Evolutionary conservation across 2,113 vertebrate genomes (phyloP).

Genomic region (Tenrec ecaudatus): DNA sequence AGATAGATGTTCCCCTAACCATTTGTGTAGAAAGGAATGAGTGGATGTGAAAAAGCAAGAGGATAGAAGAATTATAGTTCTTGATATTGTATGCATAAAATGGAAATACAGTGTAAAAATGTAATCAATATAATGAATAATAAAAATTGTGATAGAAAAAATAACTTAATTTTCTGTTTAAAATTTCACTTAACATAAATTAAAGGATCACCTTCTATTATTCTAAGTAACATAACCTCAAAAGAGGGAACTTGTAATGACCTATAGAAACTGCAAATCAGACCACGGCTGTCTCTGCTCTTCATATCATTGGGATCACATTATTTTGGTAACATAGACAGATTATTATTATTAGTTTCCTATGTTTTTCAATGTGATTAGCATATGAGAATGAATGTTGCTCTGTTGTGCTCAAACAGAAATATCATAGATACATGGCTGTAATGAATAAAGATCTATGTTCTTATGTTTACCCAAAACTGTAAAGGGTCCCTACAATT

Average conservation of each 20-base stretch:
- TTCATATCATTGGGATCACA: conserved; percentile 3
- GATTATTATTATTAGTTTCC: background rate
- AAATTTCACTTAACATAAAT: background rate
- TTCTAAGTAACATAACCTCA: background rate
- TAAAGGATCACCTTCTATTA: background rate
- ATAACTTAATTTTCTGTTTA: background rate
- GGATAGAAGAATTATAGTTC: background rate
- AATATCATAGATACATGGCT: background rate
- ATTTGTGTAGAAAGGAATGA: no score
- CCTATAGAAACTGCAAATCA: background rate
- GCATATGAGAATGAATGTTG: background rate
- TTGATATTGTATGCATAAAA: background rate
- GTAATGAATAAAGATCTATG: background rate
- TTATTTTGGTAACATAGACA: background rate
- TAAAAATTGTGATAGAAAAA: background rate
- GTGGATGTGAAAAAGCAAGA: background rate
- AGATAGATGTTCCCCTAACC: no score
- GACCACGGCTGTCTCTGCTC: background rate
- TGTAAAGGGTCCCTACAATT: no score
- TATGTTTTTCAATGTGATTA: background rate
- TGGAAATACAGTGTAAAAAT: background rate
- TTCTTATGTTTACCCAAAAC: no score
- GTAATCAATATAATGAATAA: background rate
- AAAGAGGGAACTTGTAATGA: background rate
- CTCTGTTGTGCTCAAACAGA: background rate